Evolutionary conservation across 2,113 vertebrate species (phyloP).

Genomic region (Psilopsiagon aymara): DNA sequence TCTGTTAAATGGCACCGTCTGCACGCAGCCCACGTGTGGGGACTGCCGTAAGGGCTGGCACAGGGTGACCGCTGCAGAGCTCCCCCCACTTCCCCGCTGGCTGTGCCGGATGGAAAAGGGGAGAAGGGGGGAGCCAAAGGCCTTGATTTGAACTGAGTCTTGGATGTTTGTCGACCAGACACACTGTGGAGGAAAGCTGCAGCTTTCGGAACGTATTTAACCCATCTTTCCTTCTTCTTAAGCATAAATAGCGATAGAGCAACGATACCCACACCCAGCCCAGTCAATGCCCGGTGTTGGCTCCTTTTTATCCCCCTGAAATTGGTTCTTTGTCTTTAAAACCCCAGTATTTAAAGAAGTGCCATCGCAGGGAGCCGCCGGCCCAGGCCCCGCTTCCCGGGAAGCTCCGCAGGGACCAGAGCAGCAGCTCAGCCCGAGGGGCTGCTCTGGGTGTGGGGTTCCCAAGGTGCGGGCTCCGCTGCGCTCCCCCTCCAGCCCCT

Average conservation of each 20-base stretch:
- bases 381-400: neutral
- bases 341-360: neutral
- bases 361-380: neutral
- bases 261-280: slow-evolving; percentile 22
- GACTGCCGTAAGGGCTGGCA: neutral
- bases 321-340: slow-evolving; percentile 39
- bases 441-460: neutral
- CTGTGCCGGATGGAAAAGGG: slow-evolving; percentile 14
- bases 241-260: slow-evolving; percentile 31
- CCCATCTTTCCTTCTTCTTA: neutral
- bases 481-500: neutral
- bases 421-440: neutral
- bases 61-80: neutral
- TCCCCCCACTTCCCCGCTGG: neutral
- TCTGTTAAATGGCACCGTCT: neutral
- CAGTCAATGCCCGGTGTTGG: slow-evolving; percentile 49
- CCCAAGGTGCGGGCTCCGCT: slow-evolving; percentile 26
- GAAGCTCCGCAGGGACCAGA: neutral
- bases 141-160: neutral
- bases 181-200: slow-evolving; percentile 55
- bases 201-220: neutral
- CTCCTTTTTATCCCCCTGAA: slow-evolving; percentile 22
- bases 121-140: neutral
- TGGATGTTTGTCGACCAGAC: neutral
- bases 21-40: neutral